These are phyloP conservation scores for Pachypeltis micranthus DNA, from an alignment of 1,140 invertebrate genomes.

Conservation along the genomic window DNA sequence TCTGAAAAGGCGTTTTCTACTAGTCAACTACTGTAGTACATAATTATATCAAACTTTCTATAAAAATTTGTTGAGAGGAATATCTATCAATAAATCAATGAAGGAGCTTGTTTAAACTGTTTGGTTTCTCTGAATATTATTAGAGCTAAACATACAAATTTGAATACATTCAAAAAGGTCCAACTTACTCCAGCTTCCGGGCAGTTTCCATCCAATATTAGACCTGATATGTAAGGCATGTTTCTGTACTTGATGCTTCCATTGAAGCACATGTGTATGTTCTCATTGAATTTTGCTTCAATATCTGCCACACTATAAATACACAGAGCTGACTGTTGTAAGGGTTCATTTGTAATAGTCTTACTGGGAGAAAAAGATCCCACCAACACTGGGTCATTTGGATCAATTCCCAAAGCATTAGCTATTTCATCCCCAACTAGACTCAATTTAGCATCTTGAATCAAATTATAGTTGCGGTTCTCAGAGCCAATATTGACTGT, in stretches of 20 bases:
- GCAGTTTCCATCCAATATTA: conserved; percentile 79
- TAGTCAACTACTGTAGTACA: too few relatives aligned
- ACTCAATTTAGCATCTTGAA: conserved; percentile 80
- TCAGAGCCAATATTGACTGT: conserved; percentile 40
- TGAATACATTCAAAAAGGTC: too few relatives aligned
- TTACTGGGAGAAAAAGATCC: conserved; percentile 73
- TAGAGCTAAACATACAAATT: too few relatives aligned
- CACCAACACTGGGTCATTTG: conserved; percentile 64
- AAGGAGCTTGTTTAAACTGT: too few relatives aligned
- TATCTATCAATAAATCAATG: too few relatives aligned
- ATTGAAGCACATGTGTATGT: conserved; percentile 92
- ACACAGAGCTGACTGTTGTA: conserved; percentile 69
- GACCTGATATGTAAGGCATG: conserved; percentile 86
- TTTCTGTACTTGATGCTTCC: conserved; percentile 81
- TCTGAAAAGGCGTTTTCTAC: too few relatives aligned
- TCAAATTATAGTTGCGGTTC: conserved; percentile 67
- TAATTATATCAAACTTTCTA: too few relatives aligned
- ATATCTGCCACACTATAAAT: conserved; percentile 76
- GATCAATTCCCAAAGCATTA: conserved; percentile 58
- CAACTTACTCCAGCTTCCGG: conserved; percentile 58
- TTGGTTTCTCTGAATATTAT: too few relatives aligned
- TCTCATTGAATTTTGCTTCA: conserved; percentile 85
- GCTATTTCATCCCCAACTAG: conserved; percentile 69
- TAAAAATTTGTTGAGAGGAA: too few relatives aligned
- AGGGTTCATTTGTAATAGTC: conserved; percentile 65